Percentiles rank a stretch among this genome's conserved stretches.
Evolutionary conservation across 2,888 invertebrate genomes (phyloP).

Genomic region (Dugesia japonica): DNA sequence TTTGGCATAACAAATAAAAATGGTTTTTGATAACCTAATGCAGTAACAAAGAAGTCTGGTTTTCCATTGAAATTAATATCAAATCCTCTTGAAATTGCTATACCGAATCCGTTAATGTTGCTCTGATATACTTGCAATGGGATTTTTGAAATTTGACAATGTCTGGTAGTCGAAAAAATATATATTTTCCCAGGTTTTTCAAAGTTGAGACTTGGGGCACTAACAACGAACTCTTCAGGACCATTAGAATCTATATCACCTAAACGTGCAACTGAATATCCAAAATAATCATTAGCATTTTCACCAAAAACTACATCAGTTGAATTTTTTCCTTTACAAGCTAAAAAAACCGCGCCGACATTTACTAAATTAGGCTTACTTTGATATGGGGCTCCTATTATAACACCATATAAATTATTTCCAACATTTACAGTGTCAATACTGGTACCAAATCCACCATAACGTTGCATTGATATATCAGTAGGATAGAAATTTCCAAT

Average conservation of each 20-base stretch:
- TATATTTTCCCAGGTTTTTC: neutral
- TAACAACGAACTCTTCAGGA: neutral
- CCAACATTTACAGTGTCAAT: neutral
- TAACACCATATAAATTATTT: neutral
- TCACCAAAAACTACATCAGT: constrained; percentile 13
- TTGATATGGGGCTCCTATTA: neutral
- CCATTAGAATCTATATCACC: constrained; percentile 1
- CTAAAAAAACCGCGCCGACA: neutral
- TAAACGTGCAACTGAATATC: neutral
- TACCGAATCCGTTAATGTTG: neutral
- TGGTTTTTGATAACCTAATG: constrained; percentile 9
- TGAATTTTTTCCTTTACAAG: neutral
- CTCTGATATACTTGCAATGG: constrained; percentile 10
- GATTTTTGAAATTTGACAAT: neutral
- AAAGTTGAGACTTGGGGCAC: neutral
- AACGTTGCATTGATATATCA: neutral
- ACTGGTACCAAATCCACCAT: neutral
- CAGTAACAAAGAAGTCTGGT: neutral
- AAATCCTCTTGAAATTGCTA: neutral
- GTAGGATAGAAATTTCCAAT: neutral
- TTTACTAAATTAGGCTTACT: neutral
- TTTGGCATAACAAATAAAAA: neutral
- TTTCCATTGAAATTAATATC: neutral
- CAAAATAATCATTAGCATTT: neutral
- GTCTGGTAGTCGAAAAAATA: neutral